Evolutionary conservation across 2,113 vertebrate genomes (phyloP), one percentile per base, ranked within the genome.

Genomic region (Sinocyclocheilus maitianheensis): DNA sequence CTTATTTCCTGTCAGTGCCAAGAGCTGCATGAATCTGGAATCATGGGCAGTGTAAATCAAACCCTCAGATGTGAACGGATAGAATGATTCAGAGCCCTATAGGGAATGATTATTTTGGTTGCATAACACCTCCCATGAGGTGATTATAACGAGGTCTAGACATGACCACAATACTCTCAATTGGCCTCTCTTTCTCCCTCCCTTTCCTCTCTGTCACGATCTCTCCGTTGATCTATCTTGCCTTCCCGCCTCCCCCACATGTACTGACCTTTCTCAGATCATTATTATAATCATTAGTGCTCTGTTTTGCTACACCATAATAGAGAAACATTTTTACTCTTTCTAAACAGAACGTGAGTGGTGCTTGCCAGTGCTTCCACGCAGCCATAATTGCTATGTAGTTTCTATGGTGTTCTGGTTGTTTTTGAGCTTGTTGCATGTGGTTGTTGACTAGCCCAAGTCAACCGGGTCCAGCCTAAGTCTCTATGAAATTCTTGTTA

Each of bases 31-130:
- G 65, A 83, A 16, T 83, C 65, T 71, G 46, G 26, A 83, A 83
- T 71, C 82, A 55, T 75, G 82, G 82, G 69, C 82, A 74, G 69
- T 58, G 34, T 40, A 84, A 84, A 84, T 74, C 82, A 84, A 84
- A 84, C 82, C 69, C 51, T 86, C 37, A 62, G 83, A 85, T 78
- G 53, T 53, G 84, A 89, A 69, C n/a, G 77, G 88, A 81, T 79
- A 84, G 85, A 89, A 81, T 71, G 85, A 84, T 84, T 84, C 88
- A 86, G 71, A 76, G 81, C 81, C 79, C 88, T 86, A 63, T 69
- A 77, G 77, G 81, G 69, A 79, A 84, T 84, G 37, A 84, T 86
- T 81, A 84, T 69, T 89, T 84, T 69, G 85, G 81, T 86, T 89
- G 71, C 88, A 71, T 89, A 89, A 88, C 85, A 81, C 46, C 81